Evolutionary conservation across 2,797 vertebrate species (phyloP).

Genomic region (Muscicapa striata): DNA sequence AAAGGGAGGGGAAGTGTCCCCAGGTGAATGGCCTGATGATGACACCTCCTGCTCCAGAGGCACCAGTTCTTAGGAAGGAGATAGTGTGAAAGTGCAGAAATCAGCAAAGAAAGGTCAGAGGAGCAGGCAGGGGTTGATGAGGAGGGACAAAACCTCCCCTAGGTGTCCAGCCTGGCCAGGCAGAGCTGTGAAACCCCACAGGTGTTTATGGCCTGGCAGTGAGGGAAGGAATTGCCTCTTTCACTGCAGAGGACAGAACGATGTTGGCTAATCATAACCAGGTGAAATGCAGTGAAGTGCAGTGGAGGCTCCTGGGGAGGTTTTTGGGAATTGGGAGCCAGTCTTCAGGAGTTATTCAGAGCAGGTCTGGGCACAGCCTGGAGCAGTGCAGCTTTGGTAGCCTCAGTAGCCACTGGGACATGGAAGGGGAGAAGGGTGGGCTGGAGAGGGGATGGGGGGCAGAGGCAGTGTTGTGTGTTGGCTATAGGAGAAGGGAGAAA

Average conservation of each 20-base stretch:
- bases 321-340: background rate
- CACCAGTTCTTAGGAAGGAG: fast-evolving
- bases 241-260: fast-evolving
- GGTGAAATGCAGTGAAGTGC: fast-evolving
- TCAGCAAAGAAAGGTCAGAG: background rate
- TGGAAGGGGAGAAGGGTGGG: background rate
- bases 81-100: background rate
- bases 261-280: background rate
- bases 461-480: too few relatives aligned
- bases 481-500: too few relatives aligned
- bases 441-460: background rate
- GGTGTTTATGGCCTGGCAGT: background rate
- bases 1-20: background rate
- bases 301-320: fast-evolving
- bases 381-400: too few relatives aligned
- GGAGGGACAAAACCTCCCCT: background rate
- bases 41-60: background rate
- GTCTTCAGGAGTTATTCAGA: background rate
- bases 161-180: fast-evolving
- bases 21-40: fast-evolving
- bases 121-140: background rate
- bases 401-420: background rate
- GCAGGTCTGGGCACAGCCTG: background rate
- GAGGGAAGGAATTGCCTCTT: background rate
- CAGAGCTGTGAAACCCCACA: background rate